phyloP scores from a whole-genome alignment of 2,113 vertebrate species.

The Alexandromys fortis region DNA sequence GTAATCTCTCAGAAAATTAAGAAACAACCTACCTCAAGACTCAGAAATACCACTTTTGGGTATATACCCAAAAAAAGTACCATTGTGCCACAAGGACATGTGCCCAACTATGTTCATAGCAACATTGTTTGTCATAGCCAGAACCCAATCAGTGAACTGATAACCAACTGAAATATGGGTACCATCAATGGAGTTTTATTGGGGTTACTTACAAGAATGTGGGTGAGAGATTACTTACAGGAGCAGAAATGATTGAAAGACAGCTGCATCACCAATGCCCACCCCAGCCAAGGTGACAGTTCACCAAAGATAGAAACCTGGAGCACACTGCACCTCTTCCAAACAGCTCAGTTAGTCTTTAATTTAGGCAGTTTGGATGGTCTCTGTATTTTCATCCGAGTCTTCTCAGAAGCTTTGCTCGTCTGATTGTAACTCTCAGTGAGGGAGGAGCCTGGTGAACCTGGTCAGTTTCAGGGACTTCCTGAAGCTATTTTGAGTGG shows the following conservation, averaged over 20 bases:
- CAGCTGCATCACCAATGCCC: neutral
- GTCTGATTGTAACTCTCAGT: neutral
- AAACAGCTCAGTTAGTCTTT: neutral
- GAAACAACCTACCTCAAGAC: no score
- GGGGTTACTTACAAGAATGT: neutral
- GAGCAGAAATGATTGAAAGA: neutral
- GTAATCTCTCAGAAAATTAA: no score
- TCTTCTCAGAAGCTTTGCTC: neutral
- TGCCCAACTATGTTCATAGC: no score
- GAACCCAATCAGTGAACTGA: neutral
- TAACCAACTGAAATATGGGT: neutral
- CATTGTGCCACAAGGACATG: no score
- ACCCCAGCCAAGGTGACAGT: neutral
- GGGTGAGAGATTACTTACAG: neutral
- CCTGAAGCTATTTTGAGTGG: neutral
- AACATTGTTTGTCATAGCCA: no score
- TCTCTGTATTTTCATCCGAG: neutral
- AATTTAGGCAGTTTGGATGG: neutral
- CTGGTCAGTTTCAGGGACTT: neutral
- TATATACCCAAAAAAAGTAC: no score
- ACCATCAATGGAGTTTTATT: neutral
- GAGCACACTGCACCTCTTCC: neutral
- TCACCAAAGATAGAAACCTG: neutral
- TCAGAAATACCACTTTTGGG: no score
- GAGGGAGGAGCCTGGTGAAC: neutral